Evolutionary conservation across 2,797 vertebrate species (phyloP), one percentile per base, ranked within the genome.

Genomic region (Mionectes olivaceus): DNA sequence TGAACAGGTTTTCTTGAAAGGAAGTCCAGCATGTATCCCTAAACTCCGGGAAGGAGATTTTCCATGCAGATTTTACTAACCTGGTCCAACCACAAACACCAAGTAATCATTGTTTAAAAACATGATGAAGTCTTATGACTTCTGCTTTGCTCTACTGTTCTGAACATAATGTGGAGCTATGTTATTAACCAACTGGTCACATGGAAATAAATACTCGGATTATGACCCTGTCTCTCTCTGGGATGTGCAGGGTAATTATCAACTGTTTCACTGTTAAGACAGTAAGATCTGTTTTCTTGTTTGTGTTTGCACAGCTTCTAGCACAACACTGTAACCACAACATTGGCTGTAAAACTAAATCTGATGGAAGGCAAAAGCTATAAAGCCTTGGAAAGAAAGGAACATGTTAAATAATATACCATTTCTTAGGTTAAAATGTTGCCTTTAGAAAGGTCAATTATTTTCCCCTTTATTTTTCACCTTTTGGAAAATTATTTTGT

Each of bases 401-500:
- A 7, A 32, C 11, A 19, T 39, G 5, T 28, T 67, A 83, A 86
- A 67, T 32, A 69, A 49, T 4, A 39, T 4, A n/a, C 5, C 2
- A n/a, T 74, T 67, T 84, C 53, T 9, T 27, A 63, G 24, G 30
- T 75, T 43, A 78, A 83, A 90, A 21, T 49, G 3, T 61, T 91
- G 15, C 44, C 8, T 81, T 80, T 7, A 47, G 13, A 56, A 76
- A 86, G 11, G 3, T 46, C 6, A 44, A 35, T 71, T 83, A 4
- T 69, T 21, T 90, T 59, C 12, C 22, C 10, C 4, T 59, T 75
- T 50, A 28, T 37, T 27, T 83, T 90, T 89, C 21, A 86, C 14
- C 22, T 77, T 90, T 81, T 59, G 18, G 59, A 90, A 95, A 86
- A 59, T 19, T 50, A 11, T 50, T 82, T 60, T 67, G 18, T 41